Percentiles rank a stretch among this genome's conserved stretches.
phyloP scores from a whole-genome alignment of 2,797 vertebrate species.

The Lepus oiostolus region DNA sequence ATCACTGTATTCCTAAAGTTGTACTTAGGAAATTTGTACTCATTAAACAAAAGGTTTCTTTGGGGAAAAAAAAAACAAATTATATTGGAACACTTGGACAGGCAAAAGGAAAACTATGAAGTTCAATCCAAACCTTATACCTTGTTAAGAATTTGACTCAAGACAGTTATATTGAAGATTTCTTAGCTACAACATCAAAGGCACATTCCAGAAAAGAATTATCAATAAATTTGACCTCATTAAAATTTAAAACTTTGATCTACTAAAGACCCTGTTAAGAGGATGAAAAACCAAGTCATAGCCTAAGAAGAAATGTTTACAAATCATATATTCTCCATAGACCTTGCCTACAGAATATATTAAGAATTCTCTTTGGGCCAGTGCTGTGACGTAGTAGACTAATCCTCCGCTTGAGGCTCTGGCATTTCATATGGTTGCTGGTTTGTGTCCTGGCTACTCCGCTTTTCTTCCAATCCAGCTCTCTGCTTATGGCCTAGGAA shows the following conservation, averaged over 20 bases:
- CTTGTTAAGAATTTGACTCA: background rate
- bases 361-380: background rate
- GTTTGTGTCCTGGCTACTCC: too few relatives aligned
- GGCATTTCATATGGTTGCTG: too few relatives aligned
- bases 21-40: too few relatives aligned
- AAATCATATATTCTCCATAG: background rate
- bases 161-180: background rate
- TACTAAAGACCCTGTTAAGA: background rate
- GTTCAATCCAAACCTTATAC: background rate
- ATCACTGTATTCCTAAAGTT: too few relatives aligned
- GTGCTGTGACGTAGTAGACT: too few relatives aligned
- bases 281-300: background rate
- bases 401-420: too few relatives aligned
- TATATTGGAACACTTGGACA: background rate
- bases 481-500: too few relatives aligned
- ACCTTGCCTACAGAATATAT: background rate
- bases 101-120: background rate
- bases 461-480: too few relatives aligned
- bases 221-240: background rate
- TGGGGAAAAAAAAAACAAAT: background rate
- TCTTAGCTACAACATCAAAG: background rate
- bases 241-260: background rate
- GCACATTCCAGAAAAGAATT: background rate
- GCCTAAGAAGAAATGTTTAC: conserved; percentile 10
- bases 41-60: too few relatives aligned